These are phyloP conservation scores for Siniperca undulata DNA, from an alignment of 2,797 vertebrate species.

Conservation along the genomic window DNA sequence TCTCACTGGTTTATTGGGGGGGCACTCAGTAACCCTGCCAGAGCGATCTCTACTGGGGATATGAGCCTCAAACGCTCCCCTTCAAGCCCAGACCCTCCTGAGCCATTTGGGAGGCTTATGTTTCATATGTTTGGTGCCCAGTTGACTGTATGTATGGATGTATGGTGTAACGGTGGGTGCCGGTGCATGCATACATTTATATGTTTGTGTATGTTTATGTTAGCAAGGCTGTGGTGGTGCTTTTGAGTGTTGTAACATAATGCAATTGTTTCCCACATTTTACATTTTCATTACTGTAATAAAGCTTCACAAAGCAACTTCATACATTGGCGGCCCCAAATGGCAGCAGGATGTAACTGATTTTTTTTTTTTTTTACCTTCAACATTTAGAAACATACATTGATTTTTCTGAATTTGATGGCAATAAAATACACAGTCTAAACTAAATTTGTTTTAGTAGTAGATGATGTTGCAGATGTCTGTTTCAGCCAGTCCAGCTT, in stretches of 20 bases:
- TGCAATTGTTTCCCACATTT: constrained; percentile 13
- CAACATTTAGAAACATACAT: neutral
- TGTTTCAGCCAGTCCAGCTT: neutral
- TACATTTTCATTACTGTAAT: constrained; percentile 10
- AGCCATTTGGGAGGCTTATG: constrained; percentile 42
- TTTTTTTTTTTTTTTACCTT: neutral
- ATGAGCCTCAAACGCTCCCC: constrained; percentile 66
- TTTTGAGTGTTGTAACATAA: neutral
- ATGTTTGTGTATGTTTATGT: constrained; percentile 7
- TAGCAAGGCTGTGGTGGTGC: neutral
- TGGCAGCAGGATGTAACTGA: constrained; percentile 2
- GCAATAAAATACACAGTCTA: neutral
- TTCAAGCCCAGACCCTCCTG: constrained; percentile 61
- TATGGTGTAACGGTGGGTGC: constrained; percentile 8
- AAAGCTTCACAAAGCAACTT: neutral
- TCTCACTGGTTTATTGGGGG: constrained; percentile 63
- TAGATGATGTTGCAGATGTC: neutral
- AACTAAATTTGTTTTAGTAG: neutral
- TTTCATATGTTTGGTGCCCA: constrained; percentile 52
- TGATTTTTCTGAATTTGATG: constrained; percentile 1
- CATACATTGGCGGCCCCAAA: neutral
- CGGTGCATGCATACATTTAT: constrained; percentile 8
- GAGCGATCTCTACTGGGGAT: constrained; percentile 69
- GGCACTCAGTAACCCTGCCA: constrained; percentile 73
- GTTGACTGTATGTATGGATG: constrained; percentile 38